Base-by-base conservation (phyloP, 2,888 invertebrate genomes). In the Gortyna flavago region DNA sequence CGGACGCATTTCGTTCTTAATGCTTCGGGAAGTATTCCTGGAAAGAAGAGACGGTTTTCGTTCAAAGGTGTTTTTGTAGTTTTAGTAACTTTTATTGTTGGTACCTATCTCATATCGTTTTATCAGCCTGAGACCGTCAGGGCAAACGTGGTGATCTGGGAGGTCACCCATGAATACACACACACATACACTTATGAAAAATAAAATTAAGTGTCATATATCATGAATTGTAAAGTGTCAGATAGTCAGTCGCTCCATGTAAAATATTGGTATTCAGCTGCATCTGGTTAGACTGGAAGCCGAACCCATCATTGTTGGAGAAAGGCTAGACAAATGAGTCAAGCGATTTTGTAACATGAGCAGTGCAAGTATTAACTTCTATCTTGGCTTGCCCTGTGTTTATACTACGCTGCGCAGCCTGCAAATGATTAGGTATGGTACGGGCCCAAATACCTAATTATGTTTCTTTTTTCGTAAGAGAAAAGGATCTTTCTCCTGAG, bases 11-110 rank as follows among this genome's bases (percentile, higher is more conserved):
- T 97, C 44, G 97, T 97, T 85, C 97, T 93, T 72, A 98, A 91
- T 1, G 98, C 98, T 93, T 98, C 98, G 11, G 98, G 98, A 21
- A 98, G 95, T 85, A 98, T 97, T 91, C 97, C 98, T 98, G 95
- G 35, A 85, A 88, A 84, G 51, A 89, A 86, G 69, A 83, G 5
- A 62, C 7, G 4, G 18, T 35, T 48, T 48, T 2, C 5, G 11
- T 72, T 57, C 38, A 38, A 2, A 44, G 41, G 11, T 38, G 38
- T 21, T 71, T 18, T 3, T 44, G 44, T 44, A 44, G 16, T 44
- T n/a, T 57, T 65, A n/a, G 2, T 38, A n/a, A 8, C 7, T 38
- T 64, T 16, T 54, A n/a, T 2, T n/a, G 25, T 18, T 18, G 35
- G 2, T 68, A 51, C 25, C 25, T n/a, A 51, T 35, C 25, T n/a